Evolutionary conservation across 2,888 invertebrate genomes (phyloP), one percentile per base, ranked within the genome.

Genomic region (Hetaerina titia): DNA sequence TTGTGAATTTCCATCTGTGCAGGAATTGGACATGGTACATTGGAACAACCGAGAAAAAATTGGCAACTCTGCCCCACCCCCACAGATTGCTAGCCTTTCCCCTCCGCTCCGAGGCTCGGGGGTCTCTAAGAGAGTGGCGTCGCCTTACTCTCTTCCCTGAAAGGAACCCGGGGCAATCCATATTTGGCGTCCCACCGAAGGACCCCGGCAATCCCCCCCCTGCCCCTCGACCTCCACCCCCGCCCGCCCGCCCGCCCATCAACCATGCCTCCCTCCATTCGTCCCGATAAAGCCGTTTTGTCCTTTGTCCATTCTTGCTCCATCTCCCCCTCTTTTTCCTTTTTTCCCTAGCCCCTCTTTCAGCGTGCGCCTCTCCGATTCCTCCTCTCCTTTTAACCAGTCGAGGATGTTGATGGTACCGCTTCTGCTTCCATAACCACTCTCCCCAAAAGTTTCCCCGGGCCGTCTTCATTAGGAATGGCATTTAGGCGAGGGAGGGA

Each of bases 401-500:
- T n/a, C 90, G 60, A 63, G 90, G 63, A 90, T 17, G 60, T 31
- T 31, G 19, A 63, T 17, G 25, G 25, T 22, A 19, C 63, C 7
- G n/a, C 60, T 15, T 13, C 6, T 25, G 17, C 63, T 90, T 90
- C 63, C 58, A 90, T 60, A 58, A 58, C 63, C 60, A 7, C 60
- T 5, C 17, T 6, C n/a, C 11, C n/a, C 0, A 31, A 81, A 31
- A 81, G 74, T n/a, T 74, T 74, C 74, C 69, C 69, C 81, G 25
- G 31, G 31, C n/a, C 81, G 81, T 81, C 81, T 81, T 81, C 81
- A 81, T 81, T 81, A 25, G 81, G 81, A 81, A 81, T 81, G 81
- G 81, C 81, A 81, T 81, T 81, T 69, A 22, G 81, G 60, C 60
- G 17, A 17, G 6, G 81, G 81, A n/a, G 60, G 81, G 81, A n/a